Conservation (phyloP, 2,888 invertebrate species). For the Bruchidius siliquastri region DNA sequence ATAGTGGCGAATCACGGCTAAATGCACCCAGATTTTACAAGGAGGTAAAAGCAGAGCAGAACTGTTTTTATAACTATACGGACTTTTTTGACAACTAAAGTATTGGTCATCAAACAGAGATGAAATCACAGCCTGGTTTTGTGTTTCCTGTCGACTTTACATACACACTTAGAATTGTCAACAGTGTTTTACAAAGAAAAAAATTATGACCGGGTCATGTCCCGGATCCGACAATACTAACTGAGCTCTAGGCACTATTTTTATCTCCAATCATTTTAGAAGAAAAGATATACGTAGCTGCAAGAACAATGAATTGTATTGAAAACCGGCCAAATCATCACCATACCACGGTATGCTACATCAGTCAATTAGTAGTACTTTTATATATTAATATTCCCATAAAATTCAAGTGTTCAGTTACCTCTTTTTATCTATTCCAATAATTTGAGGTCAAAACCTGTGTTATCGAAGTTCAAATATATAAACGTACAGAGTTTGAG, state of each 20-base stretch:
- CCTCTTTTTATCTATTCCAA: too few species aligned
- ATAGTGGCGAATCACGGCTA: constrained; percentile 9
- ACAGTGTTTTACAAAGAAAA: constrained; percentile 31
- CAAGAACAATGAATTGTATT: neutral
- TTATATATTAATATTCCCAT: neutral
- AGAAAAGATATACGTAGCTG: constrained; percentile 4
- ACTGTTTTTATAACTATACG: constrained; percentile 36
- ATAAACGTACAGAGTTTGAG: neutral
- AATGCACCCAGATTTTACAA: constrained; percentile 31
- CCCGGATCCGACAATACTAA: constrained; percentile 32
- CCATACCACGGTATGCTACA: neutral
- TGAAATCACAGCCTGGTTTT: constrained; percentile 53
- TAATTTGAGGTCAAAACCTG: too few species aligned
- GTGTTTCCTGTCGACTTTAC: constrained; percentile 39
- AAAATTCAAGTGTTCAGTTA: constrained; percentile 1
- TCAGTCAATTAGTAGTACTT: neutral
- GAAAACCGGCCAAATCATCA: neutral
- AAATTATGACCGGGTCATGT: constrained; percentile 25
- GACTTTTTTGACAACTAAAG: constrained; percentile 45
- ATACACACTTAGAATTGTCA: constrained; percentile 16
- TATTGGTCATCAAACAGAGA: constrained; percentile 49
- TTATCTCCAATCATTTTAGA: constrained; percentile 18
- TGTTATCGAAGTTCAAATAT: neutral
- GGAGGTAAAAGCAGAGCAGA: constrained; percentile 34
- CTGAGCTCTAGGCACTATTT: constrained; percentile 44